Percentiles rank a stretch among this genome's conserved stretches.
phyloP scores from a whole-genome alignment of 2,888 invertebrate species.

The Eilema sororculum region DNA sequence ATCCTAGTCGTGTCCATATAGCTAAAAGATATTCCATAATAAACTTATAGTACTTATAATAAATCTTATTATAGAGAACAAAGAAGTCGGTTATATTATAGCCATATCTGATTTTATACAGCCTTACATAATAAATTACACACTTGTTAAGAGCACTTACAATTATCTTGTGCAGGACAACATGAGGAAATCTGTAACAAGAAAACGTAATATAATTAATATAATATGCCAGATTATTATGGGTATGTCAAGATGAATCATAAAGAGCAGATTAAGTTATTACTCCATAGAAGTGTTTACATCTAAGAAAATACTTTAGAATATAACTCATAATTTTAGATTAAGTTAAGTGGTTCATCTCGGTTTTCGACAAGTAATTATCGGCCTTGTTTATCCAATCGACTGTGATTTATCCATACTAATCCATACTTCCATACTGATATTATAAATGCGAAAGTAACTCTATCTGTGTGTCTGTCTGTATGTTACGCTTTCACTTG shows the following conservation, averaged over 20 bases:
- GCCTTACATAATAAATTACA: conserved; percentile 10
- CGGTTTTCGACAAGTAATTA: too few relatives aligned
- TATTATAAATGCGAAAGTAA: too few relatives aligned
- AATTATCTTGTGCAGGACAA: conserved; percentile 59
- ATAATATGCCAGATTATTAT: background rate
- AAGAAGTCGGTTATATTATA: conserved; percentile 11
- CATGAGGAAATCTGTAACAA: conserved; percentile 68
- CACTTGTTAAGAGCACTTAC: conserved; percentile 54
- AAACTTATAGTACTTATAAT: background rate
- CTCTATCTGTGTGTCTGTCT: too few relatives aligned
- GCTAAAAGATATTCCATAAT: background rate
- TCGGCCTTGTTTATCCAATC: too few relatives aligned
- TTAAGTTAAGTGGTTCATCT: too few relatives aligned
- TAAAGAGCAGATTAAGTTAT: conserved; percentile 5
- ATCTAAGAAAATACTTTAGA: too few relatives aligned
- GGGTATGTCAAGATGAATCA: conserved; percentile 5
- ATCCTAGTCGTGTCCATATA: too few relatives aligned
- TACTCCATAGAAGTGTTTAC: too few relatives aligned
- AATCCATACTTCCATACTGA: too few relatives aligned
- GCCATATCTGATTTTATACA: conserved; percentile 1
- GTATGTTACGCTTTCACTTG: too few relatives aligned
- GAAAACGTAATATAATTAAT: conserved; percentile 30
- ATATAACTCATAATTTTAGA: too few relatives aligned
- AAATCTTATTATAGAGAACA: conserved; percentile 3
- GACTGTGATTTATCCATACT: too few relatives aligned